Percentiles rank a stretch among this genome's conserved stretches.
phyloP scores from a whole-genome alignment of 1,140 invertebrate genomes.

The Mylabris phalerata region DNA sequence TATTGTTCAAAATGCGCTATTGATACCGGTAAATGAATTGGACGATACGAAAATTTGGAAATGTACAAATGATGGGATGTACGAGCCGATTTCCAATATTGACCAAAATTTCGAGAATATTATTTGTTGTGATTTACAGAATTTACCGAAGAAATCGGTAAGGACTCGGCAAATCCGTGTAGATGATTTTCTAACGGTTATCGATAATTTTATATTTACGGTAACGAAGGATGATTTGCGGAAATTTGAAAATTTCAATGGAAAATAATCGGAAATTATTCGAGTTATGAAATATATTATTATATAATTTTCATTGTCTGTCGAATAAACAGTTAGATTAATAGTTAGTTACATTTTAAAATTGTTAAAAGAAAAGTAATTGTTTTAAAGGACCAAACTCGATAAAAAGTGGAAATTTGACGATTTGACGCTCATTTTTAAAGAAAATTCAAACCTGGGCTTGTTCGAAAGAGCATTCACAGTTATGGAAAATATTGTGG shows the following conservation, averaged over 20 bases:
- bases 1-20: conserved; percentile 46
- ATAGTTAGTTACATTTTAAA: no score
- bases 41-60: conserved; percentile 36
- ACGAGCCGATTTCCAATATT: conserved; percentile 18
- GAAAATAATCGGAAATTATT: neutral
- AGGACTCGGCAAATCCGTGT: conserved; percentile 21
- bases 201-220: conserved; percentile 20
- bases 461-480: no score
- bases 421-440: no score
- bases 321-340: no score
- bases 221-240: conserved; percentile 24
- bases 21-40: conserved; percentile 47
- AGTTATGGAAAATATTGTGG: no score
- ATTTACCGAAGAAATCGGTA: conserved; percentile 26
- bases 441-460: no score
- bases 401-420: no score
- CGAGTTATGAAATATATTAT: conserved; percentile 7
- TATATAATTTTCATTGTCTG: conserved; percentile 1
- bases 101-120: conserved; percentile 10
- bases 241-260: conserved; percentile 29
- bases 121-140: conserved; percentile 18
- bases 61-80: conserved; percentile 23
- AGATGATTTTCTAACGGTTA: conserved; percentile 26
- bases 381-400: no score
- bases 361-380: no score